phyloP scores from a whole-genome alignment of 2,797 vertebrate genomes.

The Poeciliopsis turneri region DNA sequence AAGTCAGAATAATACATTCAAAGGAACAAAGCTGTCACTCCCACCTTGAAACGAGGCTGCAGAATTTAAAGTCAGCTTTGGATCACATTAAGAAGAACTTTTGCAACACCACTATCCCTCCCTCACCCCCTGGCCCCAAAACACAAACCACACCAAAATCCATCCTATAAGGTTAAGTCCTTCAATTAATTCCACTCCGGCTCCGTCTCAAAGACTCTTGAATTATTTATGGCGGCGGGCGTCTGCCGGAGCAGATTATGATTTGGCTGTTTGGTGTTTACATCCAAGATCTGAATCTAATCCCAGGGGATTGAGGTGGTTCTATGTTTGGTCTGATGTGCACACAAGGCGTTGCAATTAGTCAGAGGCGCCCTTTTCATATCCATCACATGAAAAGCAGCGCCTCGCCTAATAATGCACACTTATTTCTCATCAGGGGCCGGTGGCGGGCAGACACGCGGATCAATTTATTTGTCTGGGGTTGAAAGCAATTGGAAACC shows the following conservation, averaged over 20 bases:
- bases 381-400: constrained; percentile 49
- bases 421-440: constrained; percentile 13
- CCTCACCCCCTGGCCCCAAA: too few species aligned
- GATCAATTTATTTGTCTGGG: constrained; percentile 17
- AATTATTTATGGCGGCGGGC: constrained; percentile 71
- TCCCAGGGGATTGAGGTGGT: constrained; percentile 63
- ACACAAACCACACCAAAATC: constrained; percentile 17
- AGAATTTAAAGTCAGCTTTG: constrained; percentile 38
- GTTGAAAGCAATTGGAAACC: constrained; percentile 3
- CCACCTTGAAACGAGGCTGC: constrained; percentile 8
- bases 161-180: constrained; percentile 53
- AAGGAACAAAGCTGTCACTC: constrained; percentile 21
- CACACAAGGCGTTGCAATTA: constrained; percentile 59
- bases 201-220: constrained; percentile 60
- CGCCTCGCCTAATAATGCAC: constrained; percentile 45
- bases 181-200: constrained; percentile 72
- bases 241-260: constrained; percentile 66
- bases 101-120: constrained; percentile 39
- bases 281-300: constrained; percentile 73
- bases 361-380: constrained; percentile 63
- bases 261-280: constrained; percentile 73
- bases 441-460: constrained; percentile 9
- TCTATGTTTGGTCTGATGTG: constrained; percentile 66
- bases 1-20: constrained; percentile 28
- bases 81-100: constrained; percentile 39